phyloP scores from a whole-genome alignment of 2,888 invertebrate genomes.

The Cantharis rustica region DNA sequence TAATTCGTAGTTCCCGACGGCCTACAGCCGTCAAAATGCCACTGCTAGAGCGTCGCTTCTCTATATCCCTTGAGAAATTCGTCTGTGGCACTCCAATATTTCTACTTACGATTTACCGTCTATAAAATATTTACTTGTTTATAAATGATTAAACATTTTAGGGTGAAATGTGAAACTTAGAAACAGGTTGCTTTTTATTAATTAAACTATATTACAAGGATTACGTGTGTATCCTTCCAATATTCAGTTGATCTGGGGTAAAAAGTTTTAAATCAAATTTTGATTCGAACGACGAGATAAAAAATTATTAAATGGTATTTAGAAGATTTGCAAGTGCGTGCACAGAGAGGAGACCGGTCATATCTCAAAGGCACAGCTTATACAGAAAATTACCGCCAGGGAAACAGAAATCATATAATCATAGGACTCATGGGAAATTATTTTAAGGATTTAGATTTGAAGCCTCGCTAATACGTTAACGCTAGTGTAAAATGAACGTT shows the following conservation, averaged over 20 bases:
- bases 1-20: slow-evolving; percentile 28
- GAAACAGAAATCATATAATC: slow-evolving; percentile 40
- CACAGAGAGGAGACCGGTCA: slow-evolving; percentile 20
- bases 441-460: slow-evolving; percentile 40
- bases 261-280: background rate
- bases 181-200: slow-evolving; percentile 4
- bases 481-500: slow-evolving; percentile 38
- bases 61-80: slow-evolving; percentile 38
- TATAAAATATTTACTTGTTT: slow-evolving; percentile 38
- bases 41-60: slow-evolving; percentile 35
- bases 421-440: slow-evolving; percentile 40
- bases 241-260: background rate
- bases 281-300: background rate
- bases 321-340: slow-evolving; percentile 25
- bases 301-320: slow-evolving; percentile 15
- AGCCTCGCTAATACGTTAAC: slow-evolving; percentile 39
- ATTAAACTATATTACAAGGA: background rate
- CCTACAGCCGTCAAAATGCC: slow-evolving; percentile 36
- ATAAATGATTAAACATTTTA: slow-evolving; percentile 25
- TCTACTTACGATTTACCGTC: slow-evolving; percentile 37
- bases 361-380: slow-evolving; percentile 26
- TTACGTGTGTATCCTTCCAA: background rate
- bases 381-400: slow-evolving; percentile 37
- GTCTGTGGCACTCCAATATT: slow-evolving; percentile 30
- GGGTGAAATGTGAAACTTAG: slow-evolving; percentile 21